Evolutionary conservation across 2,888 invertebrate species (phyloP).

Genomic region (Chrysotoxum bicinctum): DNA sequence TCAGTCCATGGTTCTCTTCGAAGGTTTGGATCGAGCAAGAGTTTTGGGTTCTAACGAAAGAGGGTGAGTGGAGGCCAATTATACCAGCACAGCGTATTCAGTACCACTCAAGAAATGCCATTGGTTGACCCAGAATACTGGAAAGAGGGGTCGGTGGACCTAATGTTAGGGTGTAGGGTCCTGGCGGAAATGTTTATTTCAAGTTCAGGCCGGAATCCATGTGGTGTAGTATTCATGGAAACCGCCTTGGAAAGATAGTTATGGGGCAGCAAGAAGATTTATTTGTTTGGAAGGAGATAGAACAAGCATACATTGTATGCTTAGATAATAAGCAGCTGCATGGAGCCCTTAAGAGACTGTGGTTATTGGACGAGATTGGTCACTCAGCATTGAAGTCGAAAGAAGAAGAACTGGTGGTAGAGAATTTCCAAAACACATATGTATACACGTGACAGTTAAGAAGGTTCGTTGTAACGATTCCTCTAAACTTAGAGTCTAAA

Average conservation of each 20-base stretch:
- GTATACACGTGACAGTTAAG: neutral
- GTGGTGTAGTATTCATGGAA: neutral
- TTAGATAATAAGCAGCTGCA: too few species aligned
- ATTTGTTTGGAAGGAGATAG: neutral
- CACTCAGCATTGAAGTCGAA: too few species aligned
- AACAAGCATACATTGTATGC: neutral
- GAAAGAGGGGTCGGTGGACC: neutral
- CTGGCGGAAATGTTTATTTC: neutral
- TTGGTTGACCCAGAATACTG: neutral
- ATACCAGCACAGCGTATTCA: neutral
- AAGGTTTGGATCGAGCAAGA: neutral
- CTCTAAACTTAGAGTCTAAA: neutral
- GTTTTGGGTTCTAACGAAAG: neutral
- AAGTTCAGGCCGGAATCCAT: neutral
- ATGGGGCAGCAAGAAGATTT: too few species aligned
- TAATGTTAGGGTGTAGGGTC: neutral
- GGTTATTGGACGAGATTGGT: too few species aligned
- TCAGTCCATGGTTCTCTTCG: neutral
- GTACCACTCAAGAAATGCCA: neutral
- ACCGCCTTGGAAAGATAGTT: neutral
- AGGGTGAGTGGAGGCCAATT: neutral
- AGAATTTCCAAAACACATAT: neutral
- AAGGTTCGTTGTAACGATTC: neutral
- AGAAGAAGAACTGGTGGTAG: too few species aligned
- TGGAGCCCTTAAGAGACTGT: too few species aligned